Base-by-base conservation (phyloP, 2,888 invertebrate species). In the Cylloceria caligata region DNA sequence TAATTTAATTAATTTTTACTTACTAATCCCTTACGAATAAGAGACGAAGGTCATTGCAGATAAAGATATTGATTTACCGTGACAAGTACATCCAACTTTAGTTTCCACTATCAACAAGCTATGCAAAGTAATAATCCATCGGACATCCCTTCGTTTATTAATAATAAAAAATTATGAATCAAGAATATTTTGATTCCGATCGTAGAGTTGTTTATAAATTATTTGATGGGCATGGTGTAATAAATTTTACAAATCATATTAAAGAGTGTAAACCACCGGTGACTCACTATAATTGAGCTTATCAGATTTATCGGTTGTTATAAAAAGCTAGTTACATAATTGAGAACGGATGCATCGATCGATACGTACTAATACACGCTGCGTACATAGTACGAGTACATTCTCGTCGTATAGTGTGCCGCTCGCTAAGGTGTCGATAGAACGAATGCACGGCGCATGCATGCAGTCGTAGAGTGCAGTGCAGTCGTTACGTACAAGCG, bases 221-320 rank as follows among this genome's bases (percentile, higher is more conserved):
- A 27, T 13, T 64, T 21, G 27, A 74, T 52, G 39, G 5, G 16
- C 49, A 57, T 9, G n/a, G 19, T 5, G 49, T 13, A 47, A 62
- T 45, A 75, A 75, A 3, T 30, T 30, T 30, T 4, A 30, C 30
- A 4, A 5, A 4, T 30, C n/a, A n/a, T n/a, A n/a, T n/a, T n/a
- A n/a, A n/a, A n/a, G n/a, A n/a, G n/a, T n/a, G n/a, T n/a, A n/a
- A n/a, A n/a, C n/a, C n/a, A n/a, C 52, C 30, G 52, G 47, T 16
- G 57, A 71, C 67, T 55, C 49, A 21, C 16, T 34, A 45, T 65
- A 75, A 75, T 80, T 80, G 80, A 36, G 45, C 75, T 80, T 71
- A 80, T 80, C 80, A 55, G 65, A 75, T 80, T 49, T 49, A 80
- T 80, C 80, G 69, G 42, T 71, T 71, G 80, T 80, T 75, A 21